A percentile compares a stretch with the other conserved stretches of the same genome.
phyloP scores from a whole-genome alignment of 2,888 invertebrate genomes.

The Caprella mutica region DNA sequence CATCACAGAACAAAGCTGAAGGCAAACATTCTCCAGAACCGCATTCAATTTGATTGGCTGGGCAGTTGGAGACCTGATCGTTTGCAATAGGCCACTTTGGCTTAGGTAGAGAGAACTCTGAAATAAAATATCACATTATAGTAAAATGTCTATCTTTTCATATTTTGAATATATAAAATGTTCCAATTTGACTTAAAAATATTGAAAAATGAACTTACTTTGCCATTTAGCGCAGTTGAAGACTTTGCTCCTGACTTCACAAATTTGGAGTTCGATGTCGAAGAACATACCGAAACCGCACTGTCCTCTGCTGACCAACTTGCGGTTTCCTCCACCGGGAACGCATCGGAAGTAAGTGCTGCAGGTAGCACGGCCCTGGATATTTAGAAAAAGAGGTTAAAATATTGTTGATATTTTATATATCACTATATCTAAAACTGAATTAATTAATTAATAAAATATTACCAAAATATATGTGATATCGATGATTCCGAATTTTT shows the following conservation, averaged over 20 bases:
- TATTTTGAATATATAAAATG: too few relatives aligned
- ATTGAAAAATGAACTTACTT: constrained; percentile 13
- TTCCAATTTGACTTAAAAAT: too few relatives aligned
- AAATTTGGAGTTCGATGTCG: constrained; percentile 27
- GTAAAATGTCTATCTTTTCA: too few relatives aligned
- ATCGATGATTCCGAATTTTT: too few relatives aligned
- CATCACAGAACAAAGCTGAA: constrained; percentile 83
- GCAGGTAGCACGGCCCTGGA: constrained; percentile 4
- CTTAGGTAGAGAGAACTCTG: constrained; percentile 15
- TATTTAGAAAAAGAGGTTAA: too few relatives aligned
- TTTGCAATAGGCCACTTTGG: constrained; percentile 59
- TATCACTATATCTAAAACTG: too few relatives aligned
- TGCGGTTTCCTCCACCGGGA: constrained; percentile 18
- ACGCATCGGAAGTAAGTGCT: constrained; percentile 23
- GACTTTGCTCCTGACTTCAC: constrained; percentile 21
- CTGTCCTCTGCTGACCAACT: constrained; percentile 10
- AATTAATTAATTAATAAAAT: too few relatives aligned
- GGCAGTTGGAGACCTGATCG: constrained; percentile 84
- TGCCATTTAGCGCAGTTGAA: constrained; percentile 21
- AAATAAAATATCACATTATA: background rate
- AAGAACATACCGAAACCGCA: constrained; percentile 27
- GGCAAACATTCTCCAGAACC: constrained; percentile 86
- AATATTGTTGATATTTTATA: too few relatives aligned
- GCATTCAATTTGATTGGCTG: constrained; percentile 78
- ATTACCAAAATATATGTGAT: too few relatives aligned